phyloP scores from a whole-genome alignment of 2,888 invertebrate genomes.

The Siphlonurus alternatus region DNA sequence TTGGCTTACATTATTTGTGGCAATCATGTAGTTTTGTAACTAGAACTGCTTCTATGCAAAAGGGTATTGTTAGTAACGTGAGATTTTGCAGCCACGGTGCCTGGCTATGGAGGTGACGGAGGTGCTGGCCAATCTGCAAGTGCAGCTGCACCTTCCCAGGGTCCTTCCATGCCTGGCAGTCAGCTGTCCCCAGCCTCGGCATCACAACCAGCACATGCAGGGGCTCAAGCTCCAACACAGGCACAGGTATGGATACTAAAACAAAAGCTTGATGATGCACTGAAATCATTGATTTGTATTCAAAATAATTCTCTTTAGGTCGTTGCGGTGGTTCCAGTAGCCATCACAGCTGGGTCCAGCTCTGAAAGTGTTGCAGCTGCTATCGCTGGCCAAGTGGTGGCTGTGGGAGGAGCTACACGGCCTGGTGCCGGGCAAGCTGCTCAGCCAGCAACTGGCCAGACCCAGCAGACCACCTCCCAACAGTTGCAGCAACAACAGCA shows the following conservation, averaged over 20 bases:
- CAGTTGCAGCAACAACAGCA: conserved; percentile 11
- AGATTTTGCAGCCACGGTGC: too few species aligned
- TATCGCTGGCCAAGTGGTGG: neutral
- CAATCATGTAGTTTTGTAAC: too few species aligned
- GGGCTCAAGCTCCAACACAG: neutral
- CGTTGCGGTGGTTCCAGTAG: neutral
- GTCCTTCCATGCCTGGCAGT: neutral
- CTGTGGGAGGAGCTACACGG: neutral
- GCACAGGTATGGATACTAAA: too few species aligned
- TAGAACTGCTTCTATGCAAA: too few species aligned
- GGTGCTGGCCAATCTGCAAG: neutral
- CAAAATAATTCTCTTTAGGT: conserved; percentile 18
- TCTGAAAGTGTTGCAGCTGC: neutral
- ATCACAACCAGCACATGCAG: neutral
- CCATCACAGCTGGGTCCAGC: neutral
- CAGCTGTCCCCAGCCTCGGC: neutral
- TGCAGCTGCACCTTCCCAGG: neutral
- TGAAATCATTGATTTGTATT: too few species aligned
- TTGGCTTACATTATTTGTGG: too few species aligned
- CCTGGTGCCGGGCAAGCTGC: neutral
- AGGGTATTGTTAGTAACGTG: too few species aligned
- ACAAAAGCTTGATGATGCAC: too few species aligned
- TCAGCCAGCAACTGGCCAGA: conserved; percentile 6
- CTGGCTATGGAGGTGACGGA: neutral
- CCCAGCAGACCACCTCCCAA: neutral